Evolutionary conservation across 1,140 invertebrate species (phyloP).

Genomic region (Penaeus indicus): DNA sequence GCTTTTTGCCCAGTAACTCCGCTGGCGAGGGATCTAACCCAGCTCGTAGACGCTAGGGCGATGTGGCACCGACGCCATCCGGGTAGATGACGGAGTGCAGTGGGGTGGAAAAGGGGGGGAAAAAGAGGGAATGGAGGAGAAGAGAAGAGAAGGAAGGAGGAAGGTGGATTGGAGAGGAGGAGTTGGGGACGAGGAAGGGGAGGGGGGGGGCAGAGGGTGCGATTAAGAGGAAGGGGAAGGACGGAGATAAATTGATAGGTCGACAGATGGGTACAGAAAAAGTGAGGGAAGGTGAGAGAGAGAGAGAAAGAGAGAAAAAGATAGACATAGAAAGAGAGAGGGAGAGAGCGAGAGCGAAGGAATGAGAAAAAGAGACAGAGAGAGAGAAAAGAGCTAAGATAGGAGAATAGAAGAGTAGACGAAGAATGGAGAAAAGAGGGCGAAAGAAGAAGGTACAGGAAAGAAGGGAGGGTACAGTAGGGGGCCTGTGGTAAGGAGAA

Average conservation of each 20-base stretch:
- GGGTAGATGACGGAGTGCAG: constrained; percentile 18
- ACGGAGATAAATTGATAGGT: no score
- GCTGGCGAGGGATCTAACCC: constrained; percentile 24
- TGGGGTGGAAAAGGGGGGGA: constrained; percentile 4
- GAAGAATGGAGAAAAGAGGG: neutral
- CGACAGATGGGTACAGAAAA: neutral
- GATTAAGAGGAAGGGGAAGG: neutral
- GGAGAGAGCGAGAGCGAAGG: neutral
- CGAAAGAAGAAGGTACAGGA: neutral
- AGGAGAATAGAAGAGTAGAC: no score
- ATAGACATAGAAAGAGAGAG: neutral
- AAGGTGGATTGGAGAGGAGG: neutral
- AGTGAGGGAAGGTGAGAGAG: neutral
- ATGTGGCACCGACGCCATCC: neutral
- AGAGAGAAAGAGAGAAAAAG: neutral
- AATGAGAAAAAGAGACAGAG: neutral
- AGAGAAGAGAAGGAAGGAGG: neutral
- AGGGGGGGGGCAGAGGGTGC: neutral
- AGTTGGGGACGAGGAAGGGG: neutral
- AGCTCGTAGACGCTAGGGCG: constrained; percentile 13
- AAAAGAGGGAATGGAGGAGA: neutral
- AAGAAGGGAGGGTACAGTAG: no score
- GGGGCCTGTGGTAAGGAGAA: no score
- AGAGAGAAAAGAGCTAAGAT: neutral
- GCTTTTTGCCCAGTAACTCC: constrained; percentile 25